Base-by-base conservation (phyloP, 2,113 vertebrate species). In the Cebus imitator region DNA sequence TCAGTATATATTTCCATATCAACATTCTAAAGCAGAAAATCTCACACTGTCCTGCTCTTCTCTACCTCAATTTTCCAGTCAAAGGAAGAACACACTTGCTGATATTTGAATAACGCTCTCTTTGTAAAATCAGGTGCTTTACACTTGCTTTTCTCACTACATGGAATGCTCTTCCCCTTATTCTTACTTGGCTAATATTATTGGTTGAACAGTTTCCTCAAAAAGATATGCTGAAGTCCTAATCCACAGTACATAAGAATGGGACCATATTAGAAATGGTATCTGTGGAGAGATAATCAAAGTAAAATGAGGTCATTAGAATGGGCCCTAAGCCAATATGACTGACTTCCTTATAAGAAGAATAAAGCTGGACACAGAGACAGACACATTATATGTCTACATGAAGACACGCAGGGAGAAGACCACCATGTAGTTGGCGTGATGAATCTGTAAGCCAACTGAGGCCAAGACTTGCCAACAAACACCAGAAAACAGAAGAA, bases 1-100 rank as follows among this genome's bases (percentile, higher is more conserved):
- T 91, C 83, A 93, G 30, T 48, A 50, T 35, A 58, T 61, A 81
- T 88, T 88, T 58, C 43, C 50, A 81, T 32, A 30, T 64, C 12
- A 64, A 64, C 27, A 30, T 30, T 64, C 61, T 32, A 64, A 64
- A 64, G 61, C 27, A 64, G 27, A 8, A 5, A 50, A 64, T 50
- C 20, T 35, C 68, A 52, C 3, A 72, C 2, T 4, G 0, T 21
- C 17, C 57, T 45, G 11, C 6, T 80, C 12, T 68, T 90, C 27
- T 85, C 4, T 17, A 3, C 40, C 14, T 64, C 37, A 78, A 11
- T 13, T 86, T 27, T 86, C 18, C 3, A 68, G 45, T 18, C 13
- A 2, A n/a, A 30, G 12, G 27, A 37, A 72, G 4, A 83, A 16
- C 8, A 9, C 16, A 7, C 9, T 70, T 83, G 4, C 17, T 84